Evolutionary conservation across 2,888 invertebrate genomes (phyloP), one percentile per base, ranked within the genome.

Genomic region (Stegophylla sp.): DNA sequence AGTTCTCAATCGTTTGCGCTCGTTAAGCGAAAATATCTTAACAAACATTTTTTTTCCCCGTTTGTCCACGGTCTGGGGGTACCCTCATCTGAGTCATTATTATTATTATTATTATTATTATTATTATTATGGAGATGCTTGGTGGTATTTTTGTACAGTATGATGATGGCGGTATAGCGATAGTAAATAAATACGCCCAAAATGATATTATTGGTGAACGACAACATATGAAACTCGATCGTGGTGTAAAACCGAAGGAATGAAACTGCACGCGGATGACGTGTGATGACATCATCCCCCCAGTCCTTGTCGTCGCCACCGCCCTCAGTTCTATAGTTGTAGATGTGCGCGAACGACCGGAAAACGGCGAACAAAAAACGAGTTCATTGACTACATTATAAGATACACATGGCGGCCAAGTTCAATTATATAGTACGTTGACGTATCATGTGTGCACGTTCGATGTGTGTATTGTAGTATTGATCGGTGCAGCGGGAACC

Each of bases 301-400:
- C 1, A 41, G 23, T 56, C 0, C 20, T 56, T n/a, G 41, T 17
- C 43, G 23, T 41, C 15, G 3, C 12, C 20, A 23, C 17, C 23
- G 43, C 23, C 17, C 12, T n/a, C 51, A 23, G 13, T 28, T 15
- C 20, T 23, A 10, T 20, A 7, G n/a, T 51, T 17, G 45, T 48
- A 26, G 48, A 51, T 48, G 12, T 48, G 20, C 7, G 23, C 56
- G 72, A 72, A 12, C 26, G 41, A 76, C 75, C 53, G 76, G 76
- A 56, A 76, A 76, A 76, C 51, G 12, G 23, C 23, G 20, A 34
- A 23, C 56, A 64, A 73, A 64, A n/a, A 63, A 66, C 76, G 56
- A 67, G 76, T 76, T 76, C 56, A 43, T 76, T 76, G 66, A 75
- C 73, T 73, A 34, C 7, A n/a, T n/a, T n/a, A 61, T 53, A 69